Conservation (phyloP, 2,797 vertebrate species). For the Cichlasoma orientale region DNA sequence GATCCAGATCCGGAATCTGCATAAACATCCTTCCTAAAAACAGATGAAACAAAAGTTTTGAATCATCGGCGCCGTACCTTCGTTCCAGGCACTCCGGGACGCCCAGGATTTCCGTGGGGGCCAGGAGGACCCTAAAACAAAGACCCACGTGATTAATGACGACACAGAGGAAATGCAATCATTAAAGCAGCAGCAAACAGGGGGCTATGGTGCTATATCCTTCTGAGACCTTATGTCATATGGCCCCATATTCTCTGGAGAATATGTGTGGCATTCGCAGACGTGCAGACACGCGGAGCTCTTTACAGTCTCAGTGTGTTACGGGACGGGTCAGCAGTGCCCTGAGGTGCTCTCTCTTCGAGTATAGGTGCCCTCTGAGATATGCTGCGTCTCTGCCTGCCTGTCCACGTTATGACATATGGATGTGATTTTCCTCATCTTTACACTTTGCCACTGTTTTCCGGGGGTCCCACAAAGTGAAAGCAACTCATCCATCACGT, state of each 20-base stretch:
- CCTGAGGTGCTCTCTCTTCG: constrained; percentile 35
- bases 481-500: constrained; percentile 59
- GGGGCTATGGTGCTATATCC: not conserved
- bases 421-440: constrained; percentile 78
- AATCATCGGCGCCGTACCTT: constrained; percentile 81
- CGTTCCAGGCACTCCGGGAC: constrained; percentile 84
- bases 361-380: constrained; percentile 39
- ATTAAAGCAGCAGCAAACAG: not conserved
- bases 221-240: too few relatives aligned
- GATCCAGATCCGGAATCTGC: not conserved
- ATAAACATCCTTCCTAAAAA: too few relatives aligned
- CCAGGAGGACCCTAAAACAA: constrained; percentile 90
- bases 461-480: constrained; percentile 48
- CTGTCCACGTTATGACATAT: constrained; percentile 74
- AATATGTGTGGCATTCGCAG: constrained; percentile 23
- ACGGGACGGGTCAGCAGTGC: constrained; percentile 29
- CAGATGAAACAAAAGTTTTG: too few relatives aligned
- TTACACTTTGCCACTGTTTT: constrained; percentile 65
- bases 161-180: constrained; percentile 24
- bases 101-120: constrained; percentile 94
- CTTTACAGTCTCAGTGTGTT: not conserved
- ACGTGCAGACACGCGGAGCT: not conserved
- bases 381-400: constrained; percentile 18
- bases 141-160: constrained; percentile 51
- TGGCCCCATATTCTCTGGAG: too few relatives aligned